Base-by-base conservation (phyloP, 1,140 invertebrate species). In the Portunus trituberculatus region DNA sequence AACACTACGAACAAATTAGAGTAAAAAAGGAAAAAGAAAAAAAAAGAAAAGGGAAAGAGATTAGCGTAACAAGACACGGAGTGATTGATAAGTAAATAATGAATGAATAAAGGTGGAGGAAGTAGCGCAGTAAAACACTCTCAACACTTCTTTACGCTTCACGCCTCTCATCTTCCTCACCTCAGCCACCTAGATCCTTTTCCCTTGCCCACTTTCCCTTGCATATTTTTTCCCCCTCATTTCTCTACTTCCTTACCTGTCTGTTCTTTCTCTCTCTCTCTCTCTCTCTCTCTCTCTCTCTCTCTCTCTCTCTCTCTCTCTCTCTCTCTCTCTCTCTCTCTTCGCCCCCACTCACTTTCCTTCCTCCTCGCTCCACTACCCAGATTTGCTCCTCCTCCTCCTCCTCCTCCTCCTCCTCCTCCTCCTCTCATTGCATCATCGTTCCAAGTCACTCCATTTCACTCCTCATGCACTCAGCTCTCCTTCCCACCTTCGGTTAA, bases 291-390 rank as follows among this genome's bases (percentile, higher is more conserved):
- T 76, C 67, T 76, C 67, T 76, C 67, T 76, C 67, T 76, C 67
- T 76, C 67, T 76, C 67, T 76, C 67, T 76, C 67, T 76, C 67
- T 76, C 67, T 76, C 67, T 76, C 67, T 76, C 67, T 76, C 67
- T 76, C 67, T 76, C 67, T 76, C 67, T 76, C 67, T 76, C 59
- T 76, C 59, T 76, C 59, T 76, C 59, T 76, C 59, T 76, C 59
- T 14, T 25, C 4, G 3, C 20, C 59, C 20, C 7, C 59, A 76
- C 20, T 76, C 59, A n/a, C 67, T 76, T 76, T 76, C 67, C n/a
- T n/a, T 76, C 67, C 67, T 25, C 67, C n/a, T 25, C 8, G 67
- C 20, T 76, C 25, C 67, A n/a, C 67, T 76, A 76, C 20, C 67
- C 20, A n/a, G 16, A 59, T 76, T 7, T 20, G 20, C 20, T 76